These are phyloP conservation scores for Tipula helvola DNA, from an alignment of 2,888 invertebrate genomes.

Conservation along the genomic window DNA sequence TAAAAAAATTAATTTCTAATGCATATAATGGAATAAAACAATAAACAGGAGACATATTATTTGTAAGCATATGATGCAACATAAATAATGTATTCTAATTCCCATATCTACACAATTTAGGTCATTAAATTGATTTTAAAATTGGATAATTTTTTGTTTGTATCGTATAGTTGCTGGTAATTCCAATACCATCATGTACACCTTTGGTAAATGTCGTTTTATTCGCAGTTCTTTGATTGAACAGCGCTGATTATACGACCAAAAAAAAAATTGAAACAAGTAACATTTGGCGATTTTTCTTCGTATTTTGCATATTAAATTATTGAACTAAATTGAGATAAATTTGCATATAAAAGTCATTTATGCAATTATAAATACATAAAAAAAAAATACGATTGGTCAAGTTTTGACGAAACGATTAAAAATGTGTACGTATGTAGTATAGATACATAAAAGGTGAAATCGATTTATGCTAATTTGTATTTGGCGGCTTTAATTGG, in stretches of 20 bases:
- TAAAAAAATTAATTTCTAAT: not conserved
- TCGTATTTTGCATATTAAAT: not conserved
- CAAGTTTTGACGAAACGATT: not conserved
- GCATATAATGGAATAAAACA: not conserved
- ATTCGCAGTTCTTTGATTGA: too few species aligned
- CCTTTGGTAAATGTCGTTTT: too few species aligned
- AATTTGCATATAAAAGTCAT: not conserved
- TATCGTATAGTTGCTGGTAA: not conserved
- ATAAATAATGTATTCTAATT: not conserved
- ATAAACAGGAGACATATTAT: not conserved
- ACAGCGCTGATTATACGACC: not conserved
- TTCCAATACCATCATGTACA: not conserved
- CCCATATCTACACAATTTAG: not conserved
- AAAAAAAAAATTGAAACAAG: not conserved
- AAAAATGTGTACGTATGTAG: not conserved
- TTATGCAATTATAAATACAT: not conserved
- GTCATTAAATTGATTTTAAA: not conserved
- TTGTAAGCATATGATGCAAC: not conserved
- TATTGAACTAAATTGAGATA: not conserved
- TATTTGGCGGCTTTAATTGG: too few species aligned
- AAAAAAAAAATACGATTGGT: not conserved
- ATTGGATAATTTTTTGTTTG: not conserved
- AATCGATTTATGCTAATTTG: not conserved
- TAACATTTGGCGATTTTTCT: not conserved
- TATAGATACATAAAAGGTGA: not conserved